These are phyloP conservation scores for Nematostella vectensis DNA, from an alignment of 92 coral and sea anemone species.

Conservation along the genomic window DNA sequence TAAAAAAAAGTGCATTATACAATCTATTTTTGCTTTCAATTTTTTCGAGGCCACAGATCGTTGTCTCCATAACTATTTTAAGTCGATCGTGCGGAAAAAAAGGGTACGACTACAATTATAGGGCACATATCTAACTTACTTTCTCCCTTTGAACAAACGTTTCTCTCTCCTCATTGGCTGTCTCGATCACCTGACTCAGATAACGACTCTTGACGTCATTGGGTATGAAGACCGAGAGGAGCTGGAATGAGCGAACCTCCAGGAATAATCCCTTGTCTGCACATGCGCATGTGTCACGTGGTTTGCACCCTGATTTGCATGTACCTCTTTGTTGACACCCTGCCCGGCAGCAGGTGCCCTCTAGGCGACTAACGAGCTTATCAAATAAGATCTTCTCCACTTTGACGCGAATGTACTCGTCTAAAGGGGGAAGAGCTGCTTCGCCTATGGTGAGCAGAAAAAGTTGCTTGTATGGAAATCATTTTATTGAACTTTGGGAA, in stretches of 20 bases:
- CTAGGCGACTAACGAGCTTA: slow-evolving; percentile 11
- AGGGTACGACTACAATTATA: too few relatives aligned
- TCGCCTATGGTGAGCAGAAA: too few relatives aligned
- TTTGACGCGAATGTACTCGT: slow-evolving; percentile 13
- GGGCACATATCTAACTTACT: too few relatives aligned
- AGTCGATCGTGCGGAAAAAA: too few relatives aligned
- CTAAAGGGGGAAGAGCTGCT: slow-evolving; percentile 12
- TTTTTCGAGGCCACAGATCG: too few relatives aligned
- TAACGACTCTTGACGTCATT: slow-evolving; percentile 61
- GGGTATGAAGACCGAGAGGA: slow-evolving; percentile 55
- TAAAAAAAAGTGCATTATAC: too few relatives aligned
- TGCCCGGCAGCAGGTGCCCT: slow-evolving; percentile 25
- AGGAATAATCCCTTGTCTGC: slow-evolving; percentile 70
- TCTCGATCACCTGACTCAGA: slow-evolving; percentile 64
- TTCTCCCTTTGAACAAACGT: slow-evolving; percentile 50
- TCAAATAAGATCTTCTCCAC: slow-evolving; percentile 14
- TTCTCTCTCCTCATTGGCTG: slow-evolving; percentile 63
- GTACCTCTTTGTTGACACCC: slow-evolving; percentile 21
- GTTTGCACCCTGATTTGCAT: slow-evolving; percentile 35
- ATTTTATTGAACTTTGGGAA: too few relatives aligned
- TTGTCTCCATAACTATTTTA: too few relatives aligned
- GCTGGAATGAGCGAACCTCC: slow-evolving; percentile 57
- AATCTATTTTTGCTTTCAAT: too few relatives aligned
- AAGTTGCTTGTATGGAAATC: too few relatives aligned
- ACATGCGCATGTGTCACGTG: slow-evolving; percentile 21